Evolutionary conservation across 2,888 invertebrate species (phyloP).

Genomic region (Abscondita cerata): DNA sequence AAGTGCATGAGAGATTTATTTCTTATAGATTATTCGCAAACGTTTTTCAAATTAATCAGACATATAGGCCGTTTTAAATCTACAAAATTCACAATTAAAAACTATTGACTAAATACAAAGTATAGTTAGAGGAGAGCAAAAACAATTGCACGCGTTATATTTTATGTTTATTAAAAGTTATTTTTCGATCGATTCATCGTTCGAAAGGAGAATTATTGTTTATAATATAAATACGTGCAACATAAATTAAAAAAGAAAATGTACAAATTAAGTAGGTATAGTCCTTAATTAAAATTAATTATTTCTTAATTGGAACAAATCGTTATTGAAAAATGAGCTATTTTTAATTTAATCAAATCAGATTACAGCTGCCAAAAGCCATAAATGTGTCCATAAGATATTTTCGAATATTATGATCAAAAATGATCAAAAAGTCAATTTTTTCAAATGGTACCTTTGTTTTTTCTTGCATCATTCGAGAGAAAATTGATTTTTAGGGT

Average conservation of each 20-base stretch:
- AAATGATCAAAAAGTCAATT: too few species aligned
- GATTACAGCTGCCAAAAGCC: constrained; percentile 27
- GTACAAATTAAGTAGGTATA: constrained; percentile 29
- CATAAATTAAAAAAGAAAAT: constrained; percentile 28
- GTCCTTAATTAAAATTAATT: constrained; percentile 19
- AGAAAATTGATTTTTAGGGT: too few species aligned
- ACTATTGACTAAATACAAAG: constrained; percentile 20
- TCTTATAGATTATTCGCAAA: constrained; percentile 24
- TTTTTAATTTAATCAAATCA: constrained; percentile 13
- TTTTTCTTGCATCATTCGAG: too few species aligned
- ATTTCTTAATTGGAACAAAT: constrained; percentile 21
- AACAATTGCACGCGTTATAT: constrained; percentile 18
- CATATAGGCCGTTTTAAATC: constrained; percentile 24
- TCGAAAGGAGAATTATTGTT: constrained; percentile 3
- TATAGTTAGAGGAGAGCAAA: constrained; percentile 15
- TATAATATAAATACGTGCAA: constrained; percentile 23
- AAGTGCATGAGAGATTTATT: constrained; percentile 31
- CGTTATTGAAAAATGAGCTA: constrained; percentile 32
- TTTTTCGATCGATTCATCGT: too few species aligned
- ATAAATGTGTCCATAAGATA: too few species aligned
- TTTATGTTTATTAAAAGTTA: not conserved
- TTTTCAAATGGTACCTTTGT: too few species aligned
- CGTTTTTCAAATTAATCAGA: constrained; percentile 15
- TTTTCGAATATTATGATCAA: too few species aligned
- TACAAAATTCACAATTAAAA: constrained; percentile 36